A percentile compares a stretch with the other conserved stretches of the same genome.
Evolutionary conservation across 2,113 vertebrate genomes (phyloP).

Genomic region (Archilochus colubris): DNA sequence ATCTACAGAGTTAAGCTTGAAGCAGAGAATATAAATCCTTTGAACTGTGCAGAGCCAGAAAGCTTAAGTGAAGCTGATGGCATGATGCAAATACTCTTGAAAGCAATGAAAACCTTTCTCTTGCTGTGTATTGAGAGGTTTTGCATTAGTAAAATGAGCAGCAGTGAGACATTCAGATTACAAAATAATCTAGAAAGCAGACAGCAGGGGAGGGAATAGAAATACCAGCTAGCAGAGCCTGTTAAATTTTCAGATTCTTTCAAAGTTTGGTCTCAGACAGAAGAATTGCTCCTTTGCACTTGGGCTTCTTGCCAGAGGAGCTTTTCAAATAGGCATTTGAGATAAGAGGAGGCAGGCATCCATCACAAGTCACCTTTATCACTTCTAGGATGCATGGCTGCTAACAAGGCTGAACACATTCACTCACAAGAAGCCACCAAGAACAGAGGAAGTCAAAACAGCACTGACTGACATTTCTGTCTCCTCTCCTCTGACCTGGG

Average conservation of each 20-base stretch:
- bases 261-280: background rate
- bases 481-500: background rate
- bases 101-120: background rate
- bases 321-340: constrained; percentile 23
- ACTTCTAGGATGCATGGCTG: background rate
- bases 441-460: background rate
- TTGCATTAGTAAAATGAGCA: background rate
- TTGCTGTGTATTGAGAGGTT: background rate
- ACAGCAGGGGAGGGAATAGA: background rate
- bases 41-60: background rate
- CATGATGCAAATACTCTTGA: background rate
- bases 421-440: background rate
- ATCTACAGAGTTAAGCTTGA: background rate
- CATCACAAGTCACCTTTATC: constrained; percentile 10
- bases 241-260: constrained; percentile 11
- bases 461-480: background rate
- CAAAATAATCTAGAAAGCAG: constrained; percentile 5
- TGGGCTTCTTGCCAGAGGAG: constrained; percentile 22
- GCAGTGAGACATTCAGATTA: background rate
- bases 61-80: background rate
- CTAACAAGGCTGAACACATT: background rate
- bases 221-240: background rate
- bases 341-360: constrained; percentile 35
- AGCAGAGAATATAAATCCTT: background rate
- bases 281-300: background rate